Evolutionary conservation across 2,797 vertebrate genomes (phyloP), one percentile per base, ranked within the genome.

Genomic region (Centropyge bicolor): DNA sequence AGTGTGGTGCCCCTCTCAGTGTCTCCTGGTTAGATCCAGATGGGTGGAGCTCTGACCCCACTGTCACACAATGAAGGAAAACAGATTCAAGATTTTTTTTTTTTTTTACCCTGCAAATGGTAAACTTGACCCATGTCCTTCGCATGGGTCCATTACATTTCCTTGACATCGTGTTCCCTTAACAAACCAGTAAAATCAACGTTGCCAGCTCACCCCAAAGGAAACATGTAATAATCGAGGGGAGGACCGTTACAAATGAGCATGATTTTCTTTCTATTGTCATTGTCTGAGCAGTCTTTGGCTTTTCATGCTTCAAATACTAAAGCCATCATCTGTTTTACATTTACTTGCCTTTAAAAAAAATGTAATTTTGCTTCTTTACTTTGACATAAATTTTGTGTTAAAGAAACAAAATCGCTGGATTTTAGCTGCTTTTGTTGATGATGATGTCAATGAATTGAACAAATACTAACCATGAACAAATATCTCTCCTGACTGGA

Each of bases 41-140:
- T 91, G 89, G 89, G 87, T 76, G 91, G 88, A 88, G 76, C 76
- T 78, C 63, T 93, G 91, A 94, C 93, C 91, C 80, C 80, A 83
- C 76, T 81, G 81, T 86, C 80, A 83, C 74, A 73, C 61, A 41
- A 73, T 22, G 67, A 81, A 84, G 67, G 60, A 64, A 70, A 85
- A 70, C 73, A 76, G 48, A 78, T 80, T 76, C 51, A 70, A 81
- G 68, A 51, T 86, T 88, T 90, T 81, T 68, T 80, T 38, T 20
- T 68, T 35, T 69, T 68, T 55, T 41, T 14, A 5, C 13, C 72
- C 73, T 48, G 51, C 70, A 85, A 88, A 88, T 91, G 85, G 63
- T 82, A 71, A 89, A 89, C 86, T 87, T 92, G 92, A 94, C 91
- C 91, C 84, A 75, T 83, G 81, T 92, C 84, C 86, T 85, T 65